Conservation (phyloP, 2,888 invertebrate genomes). For the Girardia tigrina region DNA sequence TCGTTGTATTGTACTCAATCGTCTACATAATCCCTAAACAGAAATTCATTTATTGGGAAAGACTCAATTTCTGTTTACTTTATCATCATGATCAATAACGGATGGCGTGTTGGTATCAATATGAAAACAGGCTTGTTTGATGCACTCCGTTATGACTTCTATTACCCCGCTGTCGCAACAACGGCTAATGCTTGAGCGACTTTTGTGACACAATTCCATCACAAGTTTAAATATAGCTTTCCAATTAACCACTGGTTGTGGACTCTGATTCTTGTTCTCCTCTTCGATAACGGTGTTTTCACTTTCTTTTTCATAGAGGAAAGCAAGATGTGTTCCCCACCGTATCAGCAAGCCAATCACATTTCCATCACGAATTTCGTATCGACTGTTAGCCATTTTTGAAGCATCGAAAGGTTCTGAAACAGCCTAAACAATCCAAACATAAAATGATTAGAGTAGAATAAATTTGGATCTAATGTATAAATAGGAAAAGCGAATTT, state of each 20-base stretch:
- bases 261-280: neutral
- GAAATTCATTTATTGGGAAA: too few relatives aligned
- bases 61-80: too few relatives aligned
- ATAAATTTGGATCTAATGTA: too few relatives aligned
- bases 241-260: neutral
- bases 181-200: neutral
- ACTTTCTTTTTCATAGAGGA: neutral
- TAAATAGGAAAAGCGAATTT: too few relatives aligned
- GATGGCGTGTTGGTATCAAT: neutral
- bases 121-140: neutral
- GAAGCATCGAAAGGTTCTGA: neutral
- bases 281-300: neutral
- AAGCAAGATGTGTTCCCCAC: neutral
- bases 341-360: neutral
- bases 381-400: neutral
- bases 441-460: too few relatives aligned
- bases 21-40: neutral
- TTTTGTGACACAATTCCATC: neutral
- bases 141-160: neutral
- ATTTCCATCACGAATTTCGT: neutral
- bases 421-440: neutral
- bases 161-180: neutral
- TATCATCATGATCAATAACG: neutral
- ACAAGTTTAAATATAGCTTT: neutral
- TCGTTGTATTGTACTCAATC: neutral